A percentile compares a stretch with the other conserved stretches of the same genome.
phyloP scores from a whole-genome alignment of 2,797 vertebrate species.

The Scomberomorus guttatus region DNA sequence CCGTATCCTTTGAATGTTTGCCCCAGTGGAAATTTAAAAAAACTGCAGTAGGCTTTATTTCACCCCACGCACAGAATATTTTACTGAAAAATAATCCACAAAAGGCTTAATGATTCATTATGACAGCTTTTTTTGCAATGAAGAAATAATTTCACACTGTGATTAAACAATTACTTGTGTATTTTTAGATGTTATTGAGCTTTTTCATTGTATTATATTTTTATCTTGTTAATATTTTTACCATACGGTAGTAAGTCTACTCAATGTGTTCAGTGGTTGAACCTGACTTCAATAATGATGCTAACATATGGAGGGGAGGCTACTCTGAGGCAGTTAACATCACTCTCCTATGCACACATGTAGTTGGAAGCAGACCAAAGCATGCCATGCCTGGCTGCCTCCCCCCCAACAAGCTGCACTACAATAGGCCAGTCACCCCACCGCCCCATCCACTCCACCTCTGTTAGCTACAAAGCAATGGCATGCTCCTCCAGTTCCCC shows the following conservation, averaged over 20 bases:
- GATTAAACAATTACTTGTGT: not conserved
- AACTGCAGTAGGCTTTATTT: not conserved
- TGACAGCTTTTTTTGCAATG: not conserved
- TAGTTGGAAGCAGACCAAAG: constrained; percentile 89
- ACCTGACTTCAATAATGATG: constrained; percentile 29
- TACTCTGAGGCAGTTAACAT: constrained; percentile 44
- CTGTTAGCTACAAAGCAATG: constrained; percentile 89
- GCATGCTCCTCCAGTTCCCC: constrained; percentile 91
- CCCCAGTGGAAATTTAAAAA: not conserved
- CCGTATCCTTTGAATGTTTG: not conserved
- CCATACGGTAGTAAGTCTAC: not conserved
- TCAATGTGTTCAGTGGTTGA: not conserved
- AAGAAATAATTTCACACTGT: not conserved
- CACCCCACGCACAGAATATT: not conserved
- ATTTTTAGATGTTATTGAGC: not conserved
- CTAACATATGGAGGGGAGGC: constrained; percentile 45
- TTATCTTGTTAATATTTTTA: not conserved
- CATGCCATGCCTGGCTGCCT: constrained; percentile 75
- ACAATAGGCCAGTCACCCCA: constrained; percentile 60
- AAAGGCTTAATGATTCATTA: not conserved
- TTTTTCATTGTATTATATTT: not conserved
- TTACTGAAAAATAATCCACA: not conserved
- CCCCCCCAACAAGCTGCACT: constrained; percentile 47
- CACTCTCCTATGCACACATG: constrained; percentile 54
- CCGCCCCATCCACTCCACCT: constrained; percentile 74